Base-by-base conservation (phyloP, 2,113 vertebrate genomes). In the Colaptes auratus region DNA sequence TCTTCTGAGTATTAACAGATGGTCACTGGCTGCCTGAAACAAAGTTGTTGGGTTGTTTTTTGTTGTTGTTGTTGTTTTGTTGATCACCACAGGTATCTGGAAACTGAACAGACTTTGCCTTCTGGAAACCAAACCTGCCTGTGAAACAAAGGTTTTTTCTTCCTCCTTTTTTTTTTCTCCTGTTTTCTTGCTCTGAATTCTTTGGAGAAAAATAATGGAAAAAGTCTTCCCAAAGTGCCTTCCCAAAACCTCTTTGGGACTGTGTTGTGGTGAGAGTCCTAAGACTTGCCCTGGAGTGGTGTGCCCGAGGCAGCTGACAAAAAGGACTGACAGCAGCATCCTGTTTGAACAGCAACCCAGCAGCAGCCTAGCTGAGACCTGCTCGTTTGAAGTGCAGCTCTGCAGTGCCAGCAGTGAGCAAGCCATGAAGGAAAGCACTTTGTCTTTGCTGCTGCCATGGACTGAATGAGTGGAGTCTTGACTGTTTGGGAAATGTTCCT, bases 1-100 rank as follows among this genome's bases (percentile, higher is more conserved):
- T 95, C 96, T 96, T 92, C 86, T 91, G 95, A 96, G 95, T 95
- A 94, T 97, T 97, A 97, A 94, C 95, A 96, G 96, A 97, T 97
- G 96, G 96, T 96, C 88, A 28, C 90, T 86, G 95, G 58, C 93
- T 96, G 96, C 96, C 95, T 97, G 95, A 94, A 95, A 97, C 90
- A 76, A 95, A 97, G 88, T 96, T 97, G 93, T 95, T 92, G 91
- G 85, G 2, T 35, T 44, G 42, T 15, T 77, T 88, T 70, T 89
- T 85, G 23, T 24, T 23, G 50, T 69, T 21, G 82, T 90, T 92
- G 50, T 95, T 94, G 82, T 93, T 91, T 94, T 94, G 91, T 96
- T 97, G 95, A 95, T 94, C 95, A 96, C 96, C 11, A 0, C 96
- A 97, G 96, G 96, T 97, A 95, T 95, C 95, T 97, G 95, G 95